These are phyloP conservation scores for Meloidogyne exigua DNA, from an alignment of 1,140 invertebrate genomes.

Conservation along the genomic window DNA sequence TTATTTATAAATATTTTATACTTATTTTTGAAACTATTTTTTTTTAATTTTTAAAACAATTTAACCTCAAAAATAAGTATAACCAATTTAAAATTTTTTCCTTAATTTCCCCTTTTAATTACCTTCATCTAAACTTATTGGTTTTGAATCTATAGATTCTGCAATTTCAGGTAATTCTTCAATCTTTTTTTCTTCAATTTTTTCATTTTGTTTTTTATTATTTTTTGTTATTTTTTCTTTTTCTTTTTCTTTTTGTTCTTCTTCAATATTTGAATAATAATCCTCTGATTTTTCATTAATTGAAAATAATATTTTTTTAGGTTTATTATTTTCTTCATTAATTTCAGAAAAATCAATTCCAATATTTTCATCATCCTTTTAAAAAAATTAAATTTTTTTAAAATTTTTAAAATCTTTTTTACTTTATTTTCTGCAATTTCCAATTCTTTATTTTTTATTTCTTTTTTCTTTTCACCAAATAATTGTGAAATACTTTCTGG, in stretches of 20 bases:
- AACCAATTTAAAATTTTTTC: neutral
- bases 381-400: too few relatives aligned
- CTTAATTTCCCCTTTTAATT: neutral
- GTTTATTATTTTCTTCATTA: conserved; percentile 49
- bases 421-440: conserved; percentile 28
- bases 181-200: conserved; percentile 1
- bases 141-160: conserved; percentile 40
- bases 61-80: too few relatives aligned
- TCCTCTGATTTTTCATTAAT: conserved; percentile 35
- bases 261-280: conserved; percentile 22
- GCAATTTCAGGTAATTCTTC: conserved; percentile 44
- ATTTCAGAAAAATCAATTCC: conserved; percentile 52
- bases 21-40: too few relatives aligned
- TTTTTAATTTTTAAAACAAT: too few relatives aligned
- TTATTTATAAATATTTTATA: too few relatives aligned
- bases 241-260: neutral
- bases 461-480: conserved; percentile 1
- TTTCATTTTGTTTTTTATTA: conserved; percentile 11
- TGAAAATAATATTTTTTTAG: conserved; percentile 45
- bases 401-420: conserved; percentile 19
- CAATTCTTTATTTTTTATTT: neutral
- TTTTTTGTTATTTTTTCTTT: neutral
- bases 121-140: conserved; percentile 33
- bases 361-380: conserved; percentile 51
- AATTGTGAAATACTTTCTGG: conserved; percentile 27